These are phyloP conservation scores for Erythrocebus patas DNA, from an alignment of 2,113 vertebrate genomes.

Conservation along the genomic window DNA sequence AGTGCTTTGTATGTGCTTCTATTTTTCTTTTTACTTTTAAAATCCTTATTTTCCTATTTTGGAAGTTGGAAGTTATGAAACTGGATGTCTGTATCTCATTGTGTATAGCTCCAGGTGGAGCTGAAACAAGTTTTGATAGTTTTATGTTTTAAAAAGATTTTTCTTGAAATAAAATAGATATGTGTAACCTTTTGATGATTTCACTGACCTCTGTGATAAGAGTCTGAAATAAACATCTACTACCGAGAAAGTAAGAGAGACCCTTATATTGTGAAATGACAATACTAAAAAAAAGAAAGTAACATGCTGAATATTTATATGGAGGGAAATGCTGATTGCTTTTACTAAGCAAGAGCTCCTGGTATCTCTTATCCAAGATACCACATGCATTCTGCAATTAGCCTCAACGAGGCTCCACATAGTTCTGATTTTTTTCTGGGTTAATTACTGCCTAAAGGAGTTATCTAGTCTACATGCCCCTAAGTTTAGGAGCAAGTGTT, in stretches of 20 bases:
- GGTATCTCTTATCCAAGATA: background rate
- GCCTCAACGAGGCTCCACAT: background rate
- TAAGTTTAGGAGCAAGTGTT: constrained; percentile 25
- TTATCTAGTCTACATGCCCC: constrained; percentile 30
- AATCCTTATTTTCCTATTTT: constrained; percentile 2
- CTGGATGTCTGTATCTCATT: background rate
- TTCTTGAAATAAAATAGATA: constrained; percentile 20
- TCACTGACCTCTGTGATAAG: background rate
- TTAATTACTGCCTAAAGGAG: constrained; percentile 73
- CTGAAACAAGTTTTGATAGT: constrained; percentile 22
- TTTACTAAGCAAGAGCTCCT: constrained; percentile 32
- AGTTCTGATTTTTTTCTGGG: constrained; percentile 68
- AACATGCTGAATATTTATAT: constrained; percentile 45
- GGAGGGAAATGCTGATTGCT: background rate
- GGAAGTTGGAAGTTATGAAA: background rate
- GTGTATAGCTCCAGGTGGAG: background rate
- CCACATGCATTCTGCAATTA: constrained; percentile 40
- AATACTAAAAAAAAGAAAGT: constrained; percentile 10
- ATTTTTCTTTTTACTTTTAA: background rate
- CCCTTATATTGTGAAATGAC: constrained; percentile 10
- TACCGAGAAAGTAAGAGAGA: background rate
- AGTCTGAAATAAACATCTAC: constrained; percentile 1
- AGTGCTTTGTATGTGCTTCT: background rate
- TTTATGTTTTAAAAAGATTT: background rate
- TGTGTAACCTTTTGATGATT: background rate